phyloP scores from a whole-genome alignment of 2,113 vertebrate genomes.

The Natator depressus region DNA sequence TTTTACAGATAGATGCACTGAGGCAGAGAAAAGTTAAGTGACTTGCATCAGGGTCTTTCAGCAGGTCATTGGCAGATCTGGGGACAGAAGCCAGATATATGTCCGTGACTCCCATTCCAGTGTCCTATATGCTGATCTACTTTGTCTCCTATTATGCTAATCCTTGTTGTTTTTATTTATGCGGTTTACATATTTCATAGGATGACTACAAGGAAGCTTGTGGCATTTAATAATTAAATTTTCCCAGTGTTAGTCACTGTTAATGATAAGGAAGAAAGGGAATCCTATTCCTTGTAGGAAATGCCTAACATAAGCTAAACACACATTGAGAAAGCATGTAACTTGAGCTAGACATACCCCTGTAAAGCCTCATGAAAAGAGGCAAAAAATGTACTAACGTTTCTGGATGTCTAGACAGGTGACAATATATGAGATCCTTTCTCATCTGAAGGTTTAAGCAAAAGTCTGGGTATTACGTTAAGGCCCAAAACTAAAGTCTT shows the following conservation, averaged over 20 bases:
- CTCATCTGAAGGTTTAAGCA: not conserved
- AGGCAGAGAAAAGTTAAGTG: not conserved
- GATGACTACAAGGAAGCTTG: not conserved
- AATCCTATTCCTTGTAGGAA: not conserved
- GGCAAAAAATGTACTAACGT: not conserved
- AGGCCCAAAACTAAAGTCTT: constrained; percentile 1
- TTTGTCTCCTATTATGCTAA: not conserved
- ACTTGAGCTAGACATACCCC: not conserved
- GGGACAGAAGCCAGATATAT: not conserved
- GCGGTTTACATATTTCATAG: not conserved
- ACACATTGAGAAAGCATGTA: not conserved
- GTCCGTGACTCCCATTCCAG: not conserved
- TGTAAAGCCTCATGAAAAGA: not conserved
- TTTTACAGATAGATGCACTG: not conserved
- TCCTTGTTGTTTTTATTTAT: not conserved
- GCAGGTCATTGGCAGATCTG: not conserved
- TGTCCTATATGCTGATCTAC: not conserved
- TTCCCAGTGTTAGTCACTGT: not conserved
- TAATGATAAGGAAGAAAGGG: not conserved
- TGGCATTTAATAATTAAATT: not conserved
- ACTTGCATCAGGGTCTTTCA: not conserved
- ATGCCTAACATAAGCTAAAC: not conserved
- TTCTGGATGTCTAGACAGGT: not conserved
- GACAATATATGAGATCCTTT: not conserved
- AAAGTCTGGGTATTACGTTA: not conserved